Conservation (phyloP, 2,797 vertebrate genomes). For the Remorina albescens region DNA sequence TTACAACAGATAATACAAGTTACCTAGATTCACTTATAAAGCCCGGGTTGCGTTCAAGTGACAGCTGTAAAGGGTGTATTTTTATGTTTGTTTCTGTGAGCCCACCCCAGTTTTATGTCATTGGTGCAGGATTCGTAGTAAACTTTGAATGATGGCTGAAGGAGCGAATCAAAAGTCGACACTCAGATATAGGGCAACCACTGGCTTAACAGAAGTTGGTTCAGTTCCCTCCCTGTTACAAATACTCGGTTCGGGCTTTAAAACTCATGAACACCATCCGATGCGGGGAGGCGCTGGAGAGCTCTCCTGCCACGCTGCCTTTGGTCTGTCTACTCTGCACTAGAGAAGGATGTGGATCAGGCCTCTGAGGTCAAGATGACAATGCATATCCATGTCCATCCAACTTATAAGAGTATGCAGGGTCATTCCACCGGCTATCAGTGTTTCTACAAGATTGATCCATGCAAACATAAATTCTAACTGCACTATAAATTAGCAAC, state of each 20-base stretch:
- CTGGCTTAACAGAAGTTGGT: slow-evolving; percentile 68
- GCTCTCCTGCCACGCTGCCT: slow-evolving; percentile 54
- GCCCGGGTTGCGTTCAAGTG: not conserved
- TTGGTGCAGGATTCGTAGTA: slow-evolving; percentile 74
- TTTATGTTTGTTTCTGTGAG: slow-evolving; percentile 52
- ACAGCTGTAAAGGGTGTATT: slow-evolving; percentile 19
- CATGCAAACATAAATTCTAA: not conserved
- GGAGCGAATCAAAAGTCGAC: slow-evolving; percentile 63
- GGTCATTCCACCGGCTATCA: not conserved
- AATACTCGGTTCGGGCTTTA: slow-evolving; percentile 47
- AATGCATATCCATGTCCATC: slow-evolving; percentile 15
- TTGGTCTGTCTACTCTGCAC: slow-evolving; percentile 33
- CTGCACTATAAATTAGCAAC: slow-evolving; percentile 22
- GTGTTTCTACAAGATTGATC: not conserved
- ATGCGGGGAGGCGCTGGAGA: slow-evolving; percentile 67
- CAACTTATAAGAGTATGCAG: not conserved
- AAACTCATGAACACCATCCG: slow-evolving; percentile 53
- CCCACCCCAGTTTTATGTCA: slow-evolving; percentile 50
- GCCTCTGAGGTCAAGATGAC: slow-evolving; percentile 36
- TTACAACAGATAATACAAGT: not conserved
- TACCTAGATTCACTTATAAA: not conserved
- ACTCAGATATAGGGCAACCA: slow-evolving; percentile 80
- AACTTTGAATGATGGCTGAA: slow-evolving; percentile 58
- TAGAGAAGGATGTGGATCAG: slow-evolving; percentile 12
- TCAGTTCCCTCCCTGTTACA: slow-evolving; percentile 57